Base-by-base conservation (phyloP, 2,888 invertebrate species). In the Polyommatus iphigenia region DNA sequence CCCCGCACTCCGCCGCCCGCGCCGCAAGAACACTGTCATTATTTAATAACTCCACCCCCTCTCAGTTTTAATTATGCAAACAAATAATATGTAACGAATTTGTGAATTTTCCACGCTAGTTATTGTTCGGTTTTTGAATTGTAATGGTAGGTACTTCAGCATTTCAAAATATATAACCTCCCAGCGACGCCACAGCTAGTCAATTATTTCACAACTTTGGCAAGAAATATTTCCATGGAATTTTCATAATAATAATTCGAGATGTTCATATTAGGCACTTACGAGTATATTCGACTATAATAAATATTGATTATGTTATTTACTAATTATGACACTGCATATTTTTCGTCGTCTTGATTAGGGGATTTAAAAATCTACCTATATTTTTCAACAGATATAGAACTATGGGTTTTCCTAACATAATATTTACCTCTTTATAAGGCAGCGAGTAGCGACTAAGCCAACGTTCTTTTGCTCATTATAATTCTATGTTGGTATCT, bases 1-100 rank as follows among this genome's bases (percentile, higher is more conserved):
- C 71, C 18, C 46, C 29, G 50, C 5, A 7, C 75, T 6, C 13
- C 29, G 29, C 62, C 29, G 62, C 24, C 62, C 62, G 73, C 18
- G 24, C 24, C 15, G 75, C 54, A 18, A 15, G 15, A 18, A 54
- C 50, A 29, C 50, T 75, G 81, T 91, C 91, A 93, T 93, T 93
- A 93, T 89, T 89, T 90, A 91, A 91, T 90, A 91, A 90, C 90
- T 87, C 90, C 93, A 91, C 93, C 93, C 88, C 85, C 93, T 88
- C 84, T 85, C 87, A 90, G 29, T 89, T 90, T 89, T 91, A 91
- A 92, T 92, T 92, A 90, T 89, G 20, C 36, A 71, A 57, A 57
- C 57, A 67, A 67, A 67, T 29, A 67, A 62, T 62, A 1, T 62
- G n/a, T n/a, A n/a, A 62, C 7, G 62, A 29, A 6, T 67, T 67